Evolutionary conservation across 2,797 vertebrate species (phyloP).

Genomic region (Enteromius trimaculatus): DNA sequence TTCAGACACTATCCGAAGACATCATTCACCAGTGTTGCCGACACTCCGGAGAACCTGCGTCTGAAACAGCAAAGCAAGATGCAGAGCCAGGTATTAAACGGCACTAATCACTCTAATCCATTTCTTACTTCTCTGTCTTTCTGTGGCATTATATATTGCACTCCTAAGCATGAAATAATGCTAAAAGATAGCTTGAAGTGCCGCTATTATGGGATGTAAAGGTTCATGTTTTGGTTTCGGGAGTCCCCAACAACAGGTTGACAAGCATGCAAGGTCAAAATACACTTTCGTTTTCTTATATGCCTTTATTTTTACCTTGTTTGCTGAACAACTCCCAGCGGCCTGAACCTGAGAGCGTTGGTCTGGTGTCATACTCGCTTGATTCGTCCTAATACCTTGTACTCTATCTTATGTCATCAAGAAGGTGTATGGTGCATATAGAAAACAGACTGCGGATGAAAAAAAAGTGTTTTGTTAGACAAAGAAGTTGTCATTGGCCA

Average conservation of each 20-base stretch:
- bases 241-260: too few species aligned
- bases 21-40: conserved; percentile 93
- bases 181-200: neutral
- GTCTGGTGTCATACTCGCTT: neutral
- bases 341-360: neutral
- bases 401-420: neutral
- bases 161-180: neutral
- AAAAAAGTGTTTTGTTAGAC: neutral
- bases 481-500: neutral
- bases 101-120: neutral
- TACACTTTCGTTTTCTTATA: too few species aligned
- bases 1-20: conserved; percentile 97
- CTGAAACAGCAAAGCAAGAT: conserved; percentile 96
- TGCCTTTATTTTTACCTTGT: too few species aligned
- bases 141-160: neutral
- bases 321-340: too few species aligned
- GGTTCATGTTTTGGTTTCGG: too few species aligned
- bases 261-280: too few species aligned
- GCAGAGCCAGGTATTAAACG: conserved; percentile 88
- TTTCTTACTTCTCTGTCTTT: neutral
- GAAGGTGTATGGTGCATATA: neutral
- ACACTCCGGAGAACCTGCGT: conserved; percentile 96
- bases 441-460: neutral
- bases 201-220: too few species aligned
- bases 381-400: neutral